Conservation (phyloP, 1,140 invertebrate species). For the Bacillus rossius region DNA sequence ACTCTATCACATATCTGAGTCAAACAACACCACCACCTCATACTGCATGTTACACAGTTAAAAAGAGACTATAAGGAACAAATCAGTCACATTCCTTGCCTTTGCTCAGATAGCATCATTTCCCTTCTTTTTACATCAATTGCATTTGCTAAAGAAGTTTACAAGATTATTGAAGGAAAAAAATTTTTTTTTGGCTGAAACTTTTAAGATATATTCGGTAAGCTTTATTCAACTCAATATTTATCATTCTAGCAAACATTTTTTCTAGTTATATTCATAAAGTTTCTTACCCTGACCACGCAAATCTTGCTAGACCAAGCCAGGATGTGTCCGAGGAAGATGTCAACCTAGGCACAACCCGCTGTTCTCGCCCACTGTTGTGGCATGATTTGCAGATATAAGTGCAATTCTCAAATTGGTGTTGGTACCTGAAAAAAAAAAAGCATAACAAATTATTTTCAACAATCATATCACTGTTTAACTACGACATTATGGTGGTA, state of each 20-base stretch:
- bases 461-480: not conserved
- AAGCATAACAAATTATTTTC: not conserved
- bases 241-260: too few species aligned
- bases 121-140: too few species aligned
- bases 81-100: too few species aligned
- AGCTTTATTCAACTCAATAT: too few species aligned
- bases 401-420: conserved; percentile 72
- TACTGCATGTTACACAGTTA: not conserved
- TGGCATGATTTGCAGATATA: conserved; percentile 65
- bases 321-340: conserved; percentile 60
- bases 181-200: not conserved
- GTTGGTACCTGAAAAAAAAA: conserved; percentile 55
- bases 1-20: conserved; percentile 65
- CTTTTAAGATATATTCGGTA: not conserved
- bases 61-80: too few species aligned
- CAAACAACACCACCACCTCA: not conserved
- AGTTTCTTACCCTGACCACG: conserved; percentile 64
- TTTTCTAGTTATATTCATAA: too few species aligned
- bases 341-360: conserved; percentile 54
- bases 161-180: not conserved
- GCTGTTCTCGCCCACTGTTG: conserved; percentile 52
- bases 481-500: too few species aligned
- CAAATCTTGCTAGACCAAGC: conserved; percentile 68
- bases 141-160: not conserved
- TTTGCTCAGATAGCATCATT: too few species aligned